Base-by-base conservation (phyloP, 2,113 vertebrate genomes). In the Psephotus haematonotus region DNA sequence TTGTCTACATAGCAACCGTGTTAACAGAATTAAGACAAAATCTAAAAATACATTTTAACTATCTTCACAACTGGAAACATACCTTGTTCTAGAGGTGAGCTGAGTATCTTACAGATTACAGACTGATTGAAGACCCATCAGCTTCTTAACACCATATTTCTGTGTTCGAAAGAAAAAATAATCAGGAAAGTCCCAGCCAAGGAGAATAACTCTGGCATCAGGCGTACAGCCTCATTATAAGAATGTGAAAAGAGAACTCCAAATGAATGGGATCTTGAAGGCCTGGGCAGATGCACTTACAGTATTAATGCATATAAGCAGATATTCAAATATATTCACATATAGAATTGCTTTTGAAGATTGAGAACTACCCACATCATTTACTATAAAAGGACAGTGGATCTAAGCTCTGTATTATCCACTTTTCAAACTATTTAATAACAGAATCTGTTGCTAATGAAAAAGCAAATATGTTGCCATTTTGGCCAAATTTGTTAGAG, bases 361-460 rank as follows among this genome's bases (percentile, higher is more conserved):
- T 0, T 60, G 47, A 88, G 67, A 82, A 68, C 31, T 85, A 75
- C 39, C 28, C 72, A 71, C 55, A 74, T 17, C 13, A 82, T 63
- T 93, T 94, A 81, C 87, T 89, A 68, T 74, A 77, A 60, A 86
- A 93, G 68, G 87, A 59, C 67, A 94, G 14, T 43, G 47, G 82
- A 81, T 65, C 43, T 70, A 80, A 75, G 70, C 28, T 84, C n/a
- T 46, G 16, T 43, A 64, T 87, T 88, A 68, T 35, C 84, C 52
- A 37, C 12, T 89, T 94, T 94, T 62, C 49, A 76, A 78, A 74
- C 46, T 49, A 71, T 81, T 94, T 79, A 94, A 82, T 72, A 93
- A 83, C n/a, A 57, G 29, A 71, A 85, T 92, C 81, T 95, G 46
- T 90, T 93, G 77, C 71, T 95, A 88, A 90, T 86, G 77, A 95